Conservation (phyloP, 2,797 vertebrate genomes). For the Chaetodon trifasciatus region DNA sequence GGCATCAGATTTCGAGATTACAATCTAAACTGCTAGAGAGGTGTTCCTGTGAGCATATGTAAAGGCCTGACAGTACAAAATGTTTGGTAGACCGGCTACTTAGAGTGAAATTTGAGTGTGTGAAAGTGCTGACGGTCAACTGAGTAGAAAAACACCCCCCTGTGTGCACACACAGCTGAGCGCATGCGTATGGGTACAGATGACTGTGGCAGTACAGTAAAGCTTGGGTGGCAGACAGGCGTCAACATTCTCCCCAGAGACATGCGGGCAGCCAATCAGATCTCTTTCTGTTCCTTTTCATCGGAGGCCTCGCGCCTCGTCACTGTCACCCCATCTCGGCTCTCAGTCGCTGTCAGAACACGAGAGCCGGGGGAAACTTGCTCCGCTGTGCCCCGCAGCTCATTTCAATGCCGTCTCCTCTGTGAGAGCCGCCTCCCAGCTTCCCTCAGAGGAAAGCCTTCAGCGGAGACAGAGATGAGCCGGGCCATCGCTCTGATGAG, state of each 20-base stretch:
- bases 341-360: slow-evolving; percentile 57
- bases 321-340: slow-evolving; percentile 53
- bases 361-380: slow-evolving; percentile 35
- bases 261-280: slow-evolving; percentile 45
- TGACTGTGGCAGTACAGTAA: slow-evolving; percentile 46
- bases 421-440: slow-evolving; percentile 31
- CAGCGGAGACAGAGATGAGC: slow-evolving; percentile 47
- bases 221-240: slow-evolving; percentile 46
- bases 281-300: slow-evolving; percentile 36
- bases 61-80: slow-evolving; percentile 59
- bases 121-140: slow-evolving; percentile 72
- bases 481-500: slow-evolving; percentile 50
- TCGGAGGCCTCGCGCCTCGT: slow-evolving; percentile 43
- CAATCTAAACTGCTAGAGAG: slow-evolving; percentile 26
- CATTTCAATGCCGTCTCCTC: slow-evolving; percentile 55
- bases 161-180: slow-evolving; percentile 17
- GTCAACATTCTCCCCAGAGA: slow-evolving; percentile 60
- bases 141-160: slow-evolving; percentile 30
- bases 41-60: slow-evolving; percentile 28
- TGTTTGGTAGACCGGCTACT: slow-evolving; percentile 36
- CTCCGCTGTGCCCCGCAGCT: slow-evolving; percentile 45
- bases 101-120: slow-evolving; percentile 71
- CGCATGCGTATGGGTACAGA: background rate
- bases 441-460: slow-evolving; percentile 56
- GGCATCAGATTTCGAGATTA: slow-evolving; percentile 13